These are phyloP conservation scores for Drosophila barbarae DNA, from an alignment of 2,888 invertebrate genomes.

Conservation along the genomic window DNA sequence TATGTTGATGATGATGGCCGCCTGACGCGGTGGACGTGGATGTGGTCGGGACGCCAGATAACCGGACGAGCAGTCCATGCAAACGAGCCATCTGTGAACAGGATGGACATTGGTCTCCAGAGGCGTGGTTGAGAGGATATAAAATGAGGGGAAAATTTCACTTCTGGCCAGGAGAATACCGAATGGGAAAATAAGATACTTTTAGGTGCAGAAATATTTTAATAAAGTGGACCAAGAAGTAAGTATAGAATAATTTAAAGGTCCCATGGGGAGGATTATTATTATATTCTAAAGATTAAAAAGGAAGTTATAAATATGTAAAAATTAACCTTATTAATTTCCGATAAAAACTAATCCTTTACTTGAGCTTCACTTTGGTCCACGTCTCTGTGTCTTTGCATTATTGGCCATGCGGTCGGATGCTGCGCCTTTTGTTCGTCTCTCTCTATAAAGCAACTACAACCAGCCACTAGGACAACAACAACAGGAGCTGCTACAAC, in stretches of 20 bases:
- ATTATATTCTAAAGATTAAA: no score
- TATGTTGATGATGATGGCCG: conserved; percentile 53
- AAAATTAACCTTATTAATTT: no score
- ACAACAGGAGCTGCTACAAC: conserved; percentile 34
- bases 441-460: conserved; percentile 31
- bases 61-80: conserved; percentile 25
- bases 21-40: conserved; percentile 29
- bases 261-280: no score
- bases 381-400: conserved; percentile 48
- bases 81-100: conserved; percentile 37
- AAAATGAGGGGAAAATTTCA: neutral
- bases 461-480: conserved; percentile 33
- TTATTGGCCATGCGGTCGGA: conserved; percentile 47
- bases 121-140: conserved; percentile 9
- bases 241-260: neutral
- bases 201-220: neutral
- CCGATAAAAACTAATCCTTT: no score
- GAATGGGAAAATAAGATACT: neutral
- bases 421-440: conserved; percentile 45
- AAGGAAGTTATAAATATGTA: no score
- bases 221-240: neutral
- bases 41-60: conserved; percentile 22
- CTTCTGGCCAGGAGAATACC: neutral
- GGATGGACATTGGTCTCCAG: conserved; percentile 9
- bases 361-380: neutral